Conservation (phyloP, 2,888 invertebrate genomes). For the Netelia inedita region DNA sequence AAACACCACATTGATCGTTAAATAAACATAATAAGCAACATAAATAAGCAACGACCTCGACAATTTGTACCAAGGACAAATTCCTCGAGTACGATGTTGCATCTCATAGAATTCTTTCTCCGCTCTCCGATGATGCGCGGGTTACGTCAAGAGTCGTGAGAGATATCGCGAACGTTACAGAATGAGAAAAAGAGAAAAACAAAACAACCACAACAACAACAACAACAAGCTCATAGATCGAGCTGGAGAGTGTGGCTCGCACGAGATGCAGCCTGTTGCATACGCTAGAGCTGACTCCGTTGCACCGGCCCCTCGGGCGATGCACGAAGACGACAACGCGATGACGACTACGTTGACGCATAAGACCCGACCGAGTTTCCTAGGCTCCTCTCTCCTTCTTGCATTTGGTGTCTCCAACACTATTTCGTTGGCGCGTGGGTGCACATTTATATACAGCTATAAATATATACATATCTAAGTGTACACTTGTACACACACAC, state of each 20-base stretch:
- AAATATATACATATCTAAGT: not conserved
- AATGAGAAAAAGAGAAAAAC: conserved; percentile 2
- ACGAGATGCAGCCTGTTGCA: conserved; percentile 58
- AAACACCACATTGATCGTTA: no score
- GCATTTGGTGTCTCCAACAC: conserved; percentile 10
- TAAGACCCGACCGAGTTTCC: conserved; percentile 36
- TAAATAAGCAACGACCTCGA: not conserved
- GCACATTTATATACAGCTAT: conserved; percentile 2
- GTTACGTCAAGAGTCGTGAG: conserved; percentile 3
- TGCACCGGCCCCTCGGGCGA: conserved; percentile 10
- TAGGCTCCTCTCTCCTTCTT: conserved; percentile 20
- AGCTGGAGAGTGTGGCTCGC: not conserved
- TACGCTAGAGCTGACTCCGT: conserved; percentile 16
- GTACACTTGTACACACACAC: no score
- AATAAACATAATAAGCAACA: no score
- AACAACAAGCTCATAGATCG: not conserved
- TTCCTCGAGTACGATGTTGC: not conserved
- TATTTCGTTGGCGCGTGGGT: conserved; percentile 51
- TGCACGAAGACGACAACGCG: not conserved
- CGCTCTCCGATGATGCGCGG: not conserved
- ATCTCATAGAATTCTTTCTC: conserved; percentile 3
- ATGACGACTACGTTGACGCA: conserved; percentile 34
- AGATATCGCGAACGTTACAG: conserved; percentile 20
- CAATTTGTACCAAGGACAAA: not conserved
- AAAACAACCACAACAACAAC: not conserved